A percentile compares a stretch with the other conserved stretches of the same genome.
Evolutionary conservation across 2,888 invertebrate species (phyloP).

Genomic region (Cetonia aurata): DNA sequence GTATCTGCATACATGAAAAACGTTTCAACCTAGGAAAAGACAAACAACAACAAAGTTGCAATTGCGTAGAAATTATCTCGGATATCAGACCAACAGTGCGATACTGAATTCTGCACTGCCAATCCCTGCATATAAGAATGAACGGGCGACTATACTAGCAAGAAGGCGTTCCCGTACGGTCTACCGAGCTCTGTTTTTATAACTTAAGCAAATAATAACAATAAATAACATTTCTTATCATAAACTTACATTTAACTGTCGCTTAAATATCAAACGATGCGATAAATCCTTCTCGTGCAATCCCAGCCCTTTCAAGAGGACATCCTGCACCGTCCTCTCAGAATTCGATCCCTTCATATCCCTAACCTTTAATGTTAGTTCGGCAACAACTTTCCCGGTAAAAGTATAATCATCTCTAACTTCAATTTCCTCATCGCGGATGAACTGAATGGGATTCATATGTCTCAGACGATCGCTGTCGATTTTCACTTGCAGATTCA

Average conservation of each 20-base stretch:
- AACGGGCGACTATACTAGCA: too few relatives aligned
- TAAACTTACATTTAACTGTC: conserved; percentile 61
- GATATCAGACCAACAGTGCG: too few relatives aligned
- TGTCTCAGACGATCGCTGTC: conserved; percentile 64
- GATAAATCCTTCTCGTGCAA: conserved; percentile 60
- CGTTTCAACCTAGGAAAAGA: too few relatives aligned
- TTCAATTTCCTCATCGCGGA: conserved; percentile 64
- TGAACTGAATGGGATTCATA: conserved; percentile 65
- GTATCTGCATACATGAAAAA: too few relatives aligned
- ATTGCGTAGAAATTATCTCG: too few relatives aligned
- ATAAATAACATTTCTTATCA: too few relatives aligned
- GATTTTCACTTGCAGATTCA: conserved; percentile 66
- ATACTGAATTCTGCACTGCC: too few relatives aligned
- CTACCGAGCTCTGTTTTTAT: too few relatives aligned
- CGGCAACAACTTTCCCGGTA: conserved; percentile 67
- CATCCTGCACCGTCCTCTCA: conserved; percentile 58
- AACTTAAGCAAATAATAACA: too few relatives aligned
- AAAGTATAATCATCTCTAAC: conserved; percentile 66
- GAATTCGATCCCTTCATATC: conserved; percentile 59
- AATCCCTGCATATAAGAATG: too few relatives aligned
- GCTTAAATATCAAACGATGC: conserved; percentile 61
- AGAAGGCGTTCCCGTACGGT: too few relatives aligned
- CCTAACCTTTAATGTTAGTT: conserved; percentile 60
- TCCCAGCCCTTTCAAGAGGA: conserved; percentile 61
- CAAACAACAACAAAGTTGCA: too few relatives aligned